Evolutionary conservation across 2,797 vertebrate genomes (phyloP).

Genomic region (Sebastes aleutianus): DNA sequence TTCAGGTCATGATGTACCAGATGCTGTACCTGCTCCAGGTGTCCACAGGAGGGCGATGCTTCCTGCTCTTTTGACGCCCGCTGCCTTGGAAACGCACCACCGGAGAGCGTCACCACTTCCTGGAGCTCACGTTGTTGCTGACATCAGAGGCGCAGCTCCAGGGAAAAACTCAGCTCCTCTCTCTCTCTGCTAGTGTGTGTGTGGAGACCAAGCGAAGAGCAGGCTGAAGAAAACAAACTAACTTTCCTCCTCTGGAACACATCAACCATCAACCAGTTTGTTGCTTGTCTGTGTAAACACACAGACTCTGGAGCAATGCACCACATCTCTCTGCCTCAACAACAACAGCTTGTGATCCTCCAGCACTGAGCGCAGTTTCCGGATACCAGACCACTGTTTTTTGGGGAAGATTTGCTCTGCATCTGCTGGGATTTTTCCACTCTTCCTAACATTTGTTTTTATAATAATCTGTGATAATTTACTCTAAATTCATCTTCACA

Average conservation of each 20-base stretch:
- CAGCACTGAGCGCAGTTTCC: slow-evolving; percentile 73
- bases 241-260: slow-evolving; percentile 68
- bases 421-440: slow-evolving; percentile 54
- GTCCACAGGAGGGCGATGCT: slow-evolving; percentile 48
- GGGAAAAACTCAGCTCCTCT: slow-evolving; percentile 56
- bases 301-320: slow-evolving; percentile 49
- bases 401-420: slow-evolving; percentile 46
- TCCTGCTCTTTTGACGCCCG: slow-evolving; percentile 16
- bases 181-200: slow-evolving; percentile 31
- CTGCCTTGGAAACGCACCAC: slow-evolving; percentile 47
- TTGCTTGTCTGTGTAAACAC: background rate
- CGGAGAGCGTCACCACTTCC: slow-evolving; percentile 79
- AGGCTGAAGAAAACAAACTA: slow-evolving; percentile 69
- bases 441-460: slow-evolving; percentile 8
- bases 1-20: fast-evolving
- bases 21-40: background rate
- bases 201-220: slow-evolving; percentile 51
- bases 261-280: background rate
- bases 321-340: slow-evolving; percentile 15
- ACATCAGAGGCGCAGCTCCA: slow-evolving; percentile 76
- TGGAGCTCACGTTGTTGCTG: slow-evolving; percentile 76
- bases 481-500: background rate
- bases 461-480: slow-evolving; percentile 21
- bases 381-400: slow-evolving; percentile 68
- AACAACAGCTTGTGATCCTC: slow-evolving; percentile 31